Evolutionary conservation across 1,140 invertebrate species (phyloP), one percentile per base, ranked within the genome.

Genomic region (Meloidogyne chitwoodi): DNA sequence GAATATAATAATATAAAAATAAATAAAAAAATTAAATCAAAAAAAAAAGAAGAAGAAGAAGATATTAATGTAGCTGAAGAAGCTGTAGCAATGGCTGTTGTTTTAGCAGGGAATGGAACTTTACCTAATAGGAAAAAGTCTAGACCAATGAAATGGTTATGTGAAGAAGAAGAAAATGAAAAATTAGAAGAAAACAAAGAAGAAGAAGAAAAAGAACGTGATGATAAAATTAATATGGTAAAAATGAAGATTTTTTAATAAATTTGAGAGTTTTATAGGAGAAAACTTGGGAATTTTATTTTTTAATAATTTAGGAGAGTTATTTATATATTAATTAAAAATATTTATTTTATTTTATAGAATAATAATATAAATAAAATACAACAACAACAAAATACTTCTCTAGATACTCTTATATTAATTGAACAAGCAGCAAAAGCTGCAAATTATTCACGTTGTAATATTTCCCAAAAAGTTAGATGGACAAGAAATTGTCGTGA

Each of bases 351-450:
- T n/a, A n/a, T n/a, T n/a, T n/a, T n/a, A n/a, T n/a, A n/a, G n/a
- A n/a, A n/a, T n/a, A 56, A 19, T 19, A 48, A 48, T 19, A 48
- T 2, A 2, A 44, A 44, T 14, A 11, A 14, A 19, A 31, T 31
- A 3, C 29, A n/a, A 22, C 10, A 8, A n/a, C 48, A 19, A n/a
- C 19, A 56, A n/a, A 56, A 56, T 56, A 8, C 48, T 22, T 56
- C 48, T n/a, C n/a, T 56, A 26, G 71, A 73, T 24, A 73, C 34
- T 31, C 31, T 73, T 34, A 29, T 31, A 61, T 24, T 73, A 24
- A 73, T 73, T 61, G 71, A 73, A 64, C 61, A 73, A 31, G 56
- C 71, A 24, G 71, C 71, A n/a, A 73, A 63, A 63, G 64, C 64
- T 34, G 71, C 34, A 41, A 73, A 63, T 24, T 61, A 29, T 73